Base-by-base conservation (phyloP, 2,113 vertebrate genomes). In the Ammospiza caudacuta region DNA sequence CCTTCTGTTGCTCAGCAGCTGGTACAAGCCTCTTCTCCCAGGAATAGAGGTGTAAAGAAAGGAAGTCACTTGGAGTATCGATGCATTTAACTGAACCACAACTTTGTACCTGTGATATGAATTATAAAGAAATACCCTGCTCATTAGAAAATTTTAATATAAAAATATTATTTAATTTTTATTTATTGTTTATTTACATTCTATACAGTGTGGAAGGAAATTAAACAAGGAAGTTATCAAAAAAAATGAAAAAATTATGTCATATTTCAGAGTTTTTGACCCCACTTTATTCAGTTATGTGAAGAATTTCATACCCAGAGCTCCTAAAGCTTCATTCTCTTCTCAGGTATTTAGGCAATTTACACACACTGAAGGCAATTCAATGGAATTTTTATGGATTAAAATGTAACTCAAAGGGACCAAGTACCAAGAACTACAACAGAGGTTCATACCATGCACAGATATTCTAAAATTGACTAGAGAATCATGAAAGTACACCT, bases 1-100 rank as follows among this genome's bases (percentile, higher is more conserved):
- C 66, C 73, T 91, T 89, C 87, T 89, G 66, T 41, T 94, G 58
- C 44, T 49, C 44, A 84, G 61, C 66, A 87, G 44, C 77, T 96
- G 54, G n/a, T 72, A 81, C 35, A 88, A 67, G 63, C 2, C 28
- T 87, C 43, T 70, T 41, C 2, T 94, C 61, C 61, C 58, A 67
- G 31, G 62, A 92, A 35, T 0, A 70, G 35, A 86, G 27, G 44
- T 77, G 21, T 63, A 75, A 83, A 94, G 64, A 70, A 29, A 44
- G 3, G 7, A 17, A 83, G 16, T 55, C 57, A 95, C 9, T 29
- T 74, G 25, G n/a, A 92, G 79, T 89, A 82, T 20, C 76, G 62
- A 78, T 62, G 12, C 10, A n/a, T 90, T 90, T 79, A n/a, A 39
- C 15, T 69, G 46, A 85, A 72, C 12, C 9, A 59, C 35, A 78